phyloP scores from a whole-genome alignment of 2,113 vertebrate genomes.

The Siniperca knerii region DNA sequence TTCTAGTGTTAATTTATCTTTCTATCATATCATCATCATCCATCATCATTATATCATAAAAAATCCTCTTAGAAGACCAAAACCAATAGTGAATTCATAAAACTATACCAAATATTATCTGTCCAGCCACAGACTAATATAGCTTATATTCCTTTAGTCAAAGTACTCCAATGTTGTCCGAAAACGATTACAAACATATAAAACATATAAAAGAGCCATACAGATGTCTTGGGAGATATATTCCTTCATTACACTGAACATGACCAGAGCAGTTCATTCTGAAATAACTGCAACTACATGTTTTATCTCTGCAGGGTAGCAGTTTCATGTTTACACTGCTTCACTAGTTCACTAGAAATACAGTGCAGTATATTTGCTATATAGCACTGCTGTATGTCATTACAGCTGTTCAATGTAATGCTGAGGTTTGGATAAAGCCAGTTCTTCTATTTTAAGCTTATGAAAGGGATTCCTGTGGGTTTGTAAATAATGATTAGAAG shows the following conservation, averaged over 20 bases:
- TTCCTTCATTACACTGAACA: slow-evolving; percentile 15
- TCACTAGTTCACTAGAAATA: neutral
- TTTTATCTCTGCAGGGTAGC: neutral
- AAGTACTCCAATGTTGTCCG: neutral
- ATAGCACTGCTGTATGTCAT: neutral
- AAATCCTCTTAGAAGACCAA: neutral
- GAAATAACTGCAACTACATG: slow-evolving; percentile 25
- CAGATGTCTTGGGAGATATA: neutral
- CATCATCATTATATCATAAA: neutral
- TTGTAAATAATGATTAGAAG: slow-evolving; percentile 52
- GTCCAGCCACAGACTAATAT: neutral
- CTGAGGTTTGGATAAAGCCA: slow-evolving; percentile 14
- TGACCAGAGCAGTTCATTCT: neutral
- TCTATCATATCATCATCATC: neutral
- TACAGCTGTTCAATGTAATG: slow-evolving; percentile 1
- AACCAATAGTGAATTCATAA: neutral
- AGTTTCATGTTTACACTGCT: slow-evolving; percentile 11
- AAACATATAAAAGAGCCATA: neutral
- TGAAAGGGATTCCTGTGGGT: slow-evolving; percentile 49
- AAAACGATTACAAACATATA: neutral
- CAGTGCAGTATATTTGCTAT: neutral
- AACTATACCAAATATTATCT: neutral
- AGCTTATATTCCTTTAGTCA: neutral
- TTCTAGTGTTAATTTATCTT: neutral
- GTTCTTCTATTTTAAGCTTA: slow-evolving; percentile 13